Evolutionary conservation across 2,888 invertebrate species (phyloP).

Genomic region (Halocaridina rubra): DNA sequence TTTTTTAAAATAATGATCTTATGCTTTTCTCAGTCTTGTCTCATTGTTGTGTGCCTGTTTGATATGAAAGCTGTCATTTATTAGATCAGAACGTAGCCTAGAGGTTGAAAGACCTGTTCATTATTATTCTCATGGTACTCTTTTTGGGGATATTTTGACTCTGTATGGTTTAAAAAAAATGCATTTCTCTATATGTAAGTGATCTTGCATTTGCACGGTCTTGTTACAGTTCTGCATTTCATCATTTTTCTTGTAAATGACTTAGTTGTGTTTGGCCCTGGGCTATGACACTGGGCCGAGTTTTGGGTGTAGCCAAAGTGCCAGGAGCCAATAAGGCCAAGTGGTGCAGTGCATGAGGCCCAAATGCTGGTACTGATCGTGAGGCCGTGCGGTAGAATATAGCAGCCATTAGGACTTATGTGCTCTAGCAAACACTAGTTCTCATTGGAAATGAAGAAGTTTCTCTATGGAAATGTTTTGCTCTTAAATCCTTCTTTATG

Average conservation of each 20-base stretch:
- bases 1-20: not conserved
- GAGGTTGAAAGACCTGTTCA: not conserved
- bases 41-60: slow-evolving; percentile 42
- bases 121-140: not conserved
- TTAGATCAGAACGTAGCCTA: slow-evolving; percentile 15
- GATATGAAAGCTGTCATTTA: slow-evolving; percentile 10
- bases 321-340: slow-evolving; percentile 5
- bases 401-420: not conserved
- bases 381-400: slow-evolving; percentile 43
- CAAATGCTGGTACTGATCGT: slow-evolving; percentile 2
- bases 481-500: no score
- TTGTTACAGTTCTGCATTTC: slow-evolving; percentile 10
- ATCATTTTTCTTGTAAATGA: not conserved
- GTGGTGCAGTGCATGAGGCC: slow-evolving; percentile 39
- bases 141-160: not conserved
- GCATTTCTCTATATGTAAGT: slow-evolving; percentile 22
- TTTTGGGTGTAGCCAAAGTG: slow-evolving; percentile 11
- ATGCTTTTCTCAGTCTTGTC: slow-evolving; percentile 14
- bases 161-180: not conserved
- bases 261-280: slow-evolving; percentile 7
- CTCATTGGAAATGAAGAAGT: not conserved
- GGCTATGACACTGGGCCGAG: slow-evolving; percentile 2
- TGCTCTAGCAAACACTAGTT: not conserved
- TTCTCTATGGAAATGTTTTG: no score
- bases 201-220: slow-evolving; percentile 29